phyloP scores from a whole-genome alignment of 2,888 invertebrate genomes.

The Drosophila macrospina region DNA sequence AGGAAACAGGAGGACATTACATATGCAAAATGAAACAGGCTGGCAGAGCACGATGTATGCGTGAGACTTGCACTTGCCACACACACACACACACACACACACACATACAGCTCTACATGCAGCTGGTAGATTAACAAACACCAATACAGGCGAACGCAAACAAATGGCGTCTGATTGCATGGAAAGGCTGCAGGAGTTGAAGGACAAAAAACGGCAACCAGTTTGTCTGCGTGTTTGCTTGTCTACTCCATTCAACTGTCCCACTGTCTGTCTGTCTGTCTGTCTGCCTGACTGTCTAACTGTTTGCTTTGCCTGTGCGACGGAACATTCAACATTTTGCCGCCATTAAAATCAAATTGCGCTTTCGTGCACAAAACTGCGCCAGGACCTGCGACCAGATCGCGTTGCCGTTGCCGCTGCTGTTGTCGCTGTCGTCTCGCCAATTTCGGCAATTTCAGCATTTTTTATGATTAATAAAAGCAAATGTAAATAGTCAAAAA shows the following conservation, averaged over 20 bases:
- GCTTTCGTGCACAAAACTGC: slow-evolving; percentile 67
- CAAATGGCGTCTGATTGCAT: slow-evolving; percentile 77
- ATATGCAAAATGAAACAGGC: slow-evolving; percentile 38
- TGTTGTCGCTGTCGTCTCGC: not conserved
- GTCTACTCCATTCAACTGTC: slow-evolving; percentile 12
- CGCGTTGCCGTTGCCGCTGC: too few relatives aligned
- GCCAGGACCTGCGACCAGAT: slow-evolving; percentile 2
- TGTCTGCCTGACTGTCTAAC: slow-evolving; percentile 15
- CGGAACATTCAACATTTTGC: slow-evolving; percentile 75
- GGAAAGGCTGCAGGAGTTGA: slow-evolving; percentile 38
- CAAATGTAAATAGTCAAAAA: slow-evolving; percentile 74
- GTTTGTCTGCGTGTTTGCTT: slow-evolving; percentile 43
- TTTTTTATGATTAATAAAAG: slow-evolving; percentile 80
- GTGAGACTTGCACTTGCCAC: slow-evolving; percentile 36
- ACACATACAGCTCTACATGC: slow-evolving; percentile 14
- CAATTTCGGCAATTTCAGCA: slow-evolving; percentile 70
- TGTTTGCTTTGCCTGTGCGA: slow-evolving; percentile 48
- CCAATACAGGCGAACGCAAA: slow-evolving; percentile 61
- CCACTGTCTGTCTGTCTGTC: slow-evolving; percentile 9
- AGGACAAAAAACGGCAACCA: slow-evolving; percentile 23
- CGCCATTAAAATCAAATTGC: slow-evolving; percentile 82
- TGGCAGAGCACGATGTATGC: slow-evolving; percentile 11
- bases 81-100: slow-evolving; percentile 29
- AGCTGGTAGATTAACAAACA: slow-evolving; percentile 57
- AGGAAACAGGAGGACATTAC: slow-evolving; percentile 19